phyloP scores from a whole-genome alignment of 2,888 invertebrate species.

The Mesorhabditis belari region DNA sequence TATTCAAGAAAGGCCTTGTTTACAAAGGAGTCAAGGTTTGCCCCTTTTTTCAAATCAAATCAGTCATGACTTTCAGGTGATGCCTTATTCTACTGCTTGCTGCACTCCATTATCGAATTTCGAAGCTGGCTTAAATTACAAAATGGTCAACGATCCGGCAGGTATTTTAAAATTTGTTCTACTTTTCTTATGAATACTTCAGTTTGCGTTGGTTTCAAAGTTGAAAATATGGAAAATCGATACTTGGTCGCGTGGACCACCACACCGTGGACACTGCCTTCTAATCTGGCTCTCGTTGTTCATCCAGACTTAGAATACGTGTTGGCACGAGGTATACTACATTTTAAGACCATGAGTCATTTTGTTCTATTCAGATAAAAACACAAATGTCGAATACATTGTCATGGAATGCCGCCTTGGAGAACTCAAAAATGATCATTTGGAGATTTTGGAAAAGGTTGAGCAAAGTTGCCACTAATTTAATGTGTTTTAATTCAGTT shows the following conservation, averaged over 20 bases:
- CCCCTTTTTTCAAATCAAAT: not conserved
- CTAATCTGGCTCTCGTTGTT: conserved; percentile 88
- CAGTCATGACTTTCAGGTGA: conserved; percentile 60
- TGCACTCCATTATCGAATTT: conserved; percentile 95
- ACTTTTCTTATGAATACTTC: conserved; percentile 6
- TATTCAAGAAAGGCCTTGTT: conserved; percentile 86
- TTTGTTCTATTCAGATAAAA: conserved; percentile 21
- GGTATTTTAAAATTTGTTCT: conserved; percentile 57
- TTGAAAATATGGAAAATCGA: conserved; percentile 60
- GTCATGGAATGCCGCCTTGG: conserved; percentile 39
- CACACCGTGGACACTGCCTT: conserved; percentile 98
- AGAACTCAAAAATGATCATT: conserved; percentile 63
- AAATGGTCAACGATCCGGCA: conserved; percentile 91
- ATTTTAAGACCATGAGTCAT: not conserved
- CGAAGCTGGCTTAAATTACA: conserved; percentile 97
- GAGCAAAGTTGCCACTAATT: no score
- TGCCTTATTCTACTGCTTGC: conserved; percentile 97
- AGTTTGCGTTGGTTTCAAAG: conserved; percentile 80
- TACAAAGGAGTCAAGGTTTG: conserved; percentile 87
- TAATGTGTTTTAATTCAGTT: conserved; percentile 52
- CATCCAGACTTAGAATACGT: conserved; percentile 75
- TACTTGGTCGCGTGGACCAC: conserved; percentile 91
- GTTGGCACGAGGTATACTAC: conserved; percentile 19
- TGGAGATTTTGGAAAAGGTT: conserved; percentile 68
- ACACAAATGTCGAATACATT: conserved; percentile 37